Conservation (phyloP, 2,888 invertebrate species). For the Drosophila helvetica region DNA sequence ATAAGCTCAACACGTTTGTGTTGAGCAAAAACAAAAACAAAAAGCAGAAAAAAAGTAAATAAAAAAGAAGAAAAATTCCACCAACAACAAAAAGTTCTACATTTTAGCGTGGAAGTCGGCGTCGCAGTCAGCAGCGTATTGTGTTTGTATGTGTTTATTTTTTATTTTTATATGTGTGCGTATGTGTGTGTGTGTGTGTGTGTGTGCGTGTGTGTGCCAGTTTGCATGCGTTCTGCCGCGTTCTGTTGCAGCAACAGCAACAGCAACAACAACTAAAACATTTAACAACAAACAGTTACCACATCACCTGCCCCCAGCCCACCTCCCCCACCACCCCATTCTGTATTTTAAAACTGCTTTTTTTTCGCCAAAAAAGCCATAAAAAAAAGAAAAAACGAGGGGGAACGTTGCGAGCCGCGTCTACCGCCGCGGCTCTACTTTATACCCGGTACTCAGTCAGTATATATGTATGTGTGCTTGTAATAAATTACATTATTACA, state of each 20-base stretch:
- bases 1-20: conserved; percentile 19
- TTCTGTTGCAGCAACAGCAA: conserved; percentile 50
- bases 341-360: conserved; percentile 71
- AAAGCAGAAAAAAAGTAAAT: conserved; percentile 12
- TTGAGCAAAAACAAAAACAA: conserved; percentile 17
- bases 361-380: conserved; percentile 75
- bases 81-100: conserved; percentile 34
- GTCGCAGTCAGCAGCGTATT: conserved; percentile 20
- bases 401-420: too few species aligned
- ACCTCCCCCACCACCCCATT: background rate
- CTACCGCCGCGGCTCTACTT: too few species aligned
- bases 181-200: conserved; percentile 16
- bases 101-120: conserved; percentile 31
- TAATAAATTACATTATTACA: too few species aligned
- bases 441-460: too few species aligned
- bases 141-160: conserved; percentile 30
- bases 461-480: too few species aligned
- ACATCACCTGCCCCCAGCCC: conserved; percentile 40
- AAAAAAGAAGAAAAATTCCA: conserved; percentile 5
- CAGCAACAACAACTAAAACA: conserved; percentile 46
- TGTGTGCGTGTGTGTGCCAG: conserved; percentile 66
- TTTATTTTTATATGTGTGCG: conserved; percentile 8
- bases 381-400: conserved; percentile 54
- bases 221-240: conserved; percentile 70
- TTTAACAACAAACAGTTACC: conserved; percentile 60